Conservation (phyloP, 2,888 invertebrate species). For the Pharmacophagus antenor region DNA sequence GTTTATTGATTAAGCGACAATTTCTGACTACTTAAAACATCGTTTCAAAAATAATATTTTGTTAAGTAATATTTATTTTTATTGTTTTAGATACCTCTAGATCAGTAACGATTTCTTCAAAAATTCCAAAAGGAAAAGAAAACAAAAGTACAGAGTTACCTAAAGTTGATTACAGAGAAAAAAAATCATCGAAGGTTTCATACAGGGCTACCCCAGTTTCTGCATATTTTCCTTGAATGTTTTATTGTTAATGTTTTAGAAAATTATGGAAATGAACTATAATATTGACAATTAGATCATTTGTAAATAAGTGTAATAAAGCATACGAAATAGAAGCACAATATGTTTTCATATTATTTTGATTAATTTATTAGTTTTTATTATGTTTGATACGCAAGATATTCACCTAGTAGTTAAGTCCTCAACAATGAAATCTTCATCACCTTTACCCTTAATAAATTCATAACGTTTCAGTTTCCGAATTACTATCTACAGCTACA, state of each 20-base stretch:
- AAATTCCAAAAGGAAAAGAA: constrained; percentile 60
- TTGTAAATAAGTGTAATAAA: constrained; percentile 1
- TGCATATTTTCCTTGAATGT: constrained; percentile 66
- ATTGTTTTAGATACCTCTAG: constrained; percentile 40
- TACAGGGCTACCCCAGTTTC: constrained; percentile 70
- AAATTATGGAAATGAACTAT: not conserved
- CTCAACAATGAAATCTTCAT: too few species aligned
- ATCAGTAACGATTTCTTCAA: constrained; percentile 38
- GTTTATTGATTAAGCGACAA: too few species aligned
- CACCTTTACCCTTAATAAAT: too few species aligned
- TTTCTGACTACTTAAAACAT: too few species aligned
- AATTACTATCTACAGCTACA: too few species aligned
- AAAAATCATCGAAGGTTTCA: constrained; percentile 61
- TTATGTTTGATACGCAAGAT: not conserved
- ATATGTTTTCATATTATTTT: not conserved
- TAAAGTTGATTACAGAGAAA: constrained; percentile 70
- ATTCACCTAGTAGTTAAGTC: too few species aligned
- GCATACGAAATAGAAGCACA: not conserved
- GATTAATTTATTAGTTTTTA: not conserved
- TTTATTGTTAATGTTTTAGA: constrained; percentile 19
- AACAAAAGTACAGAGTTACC: constrained; percentile 61
- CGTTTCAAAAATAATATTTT: too few species aligned
- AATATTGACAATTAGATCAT: not conserved
- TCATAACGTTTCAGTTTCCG: too few species aligned
- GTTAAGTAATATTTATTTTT: too few species aligned